Base-by-base conservation (phyloP, 2,797 vertebrate species). In the Hybognathus amarus region DNA sequence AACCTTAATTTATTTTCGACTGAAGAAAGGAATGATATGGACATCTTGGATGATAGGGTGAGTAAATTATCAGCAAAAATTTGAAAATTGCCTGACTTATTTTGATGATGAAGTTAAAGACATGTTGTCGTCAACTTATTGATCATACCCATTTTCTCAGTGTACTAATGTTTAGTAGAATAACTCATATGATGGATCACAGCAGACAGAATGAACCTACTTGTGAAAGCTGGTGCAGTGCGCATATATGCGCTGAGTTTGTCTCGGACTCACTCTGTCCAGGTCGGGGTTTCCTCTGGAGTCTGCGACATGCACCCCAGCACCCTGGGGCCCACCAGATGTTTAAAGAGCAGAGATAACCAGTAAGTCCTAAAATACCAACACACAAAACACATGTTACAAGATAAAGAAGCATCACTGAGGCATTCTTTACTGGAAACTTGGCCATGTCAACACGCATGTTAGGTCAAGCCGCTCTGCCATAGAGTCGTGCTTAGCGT, bases 221-320 rank as follows among this genome's bases (percentile, higher is more conserved):
- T 97, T 99, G 92, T 95, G 95, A 89, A 95, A 97, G 92, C 95
- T 99, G 90, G 98, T 99, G 88, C 98, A 99, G 92, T 99, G 98
- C 50, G 98, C 98, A 0, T 99, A 99, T 91, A 99, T 99, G 20
- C 98, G 96, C n/a, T n/a, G 30, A 99, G 95, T 89, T 99, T 99
- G 94, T 99, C 98, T 0, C 97, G 94, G 89, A 99, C n/a, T 98
- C 83, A 99, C 97, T n/a, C 78, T 96, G 92, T 85, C 97, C 98
- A 0, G 97, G 97, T 47, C 96, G 95, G 0, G 96, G 98, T 88
- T 98, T 99, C 87, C 97, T 93, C 92, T 99, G 98, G 20, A 99
- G 96, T 79, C 97, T 0, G 98, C 98, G 80, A 99, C 97, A 0
- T 97, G 96, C 82, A 99, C 97, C 0, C 95, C 96, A 99, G 92